Evolutionary conservation across 2,797 vertebrate species (phyloP).

Genomic region (Rhynchotus rufescens): DNA sequence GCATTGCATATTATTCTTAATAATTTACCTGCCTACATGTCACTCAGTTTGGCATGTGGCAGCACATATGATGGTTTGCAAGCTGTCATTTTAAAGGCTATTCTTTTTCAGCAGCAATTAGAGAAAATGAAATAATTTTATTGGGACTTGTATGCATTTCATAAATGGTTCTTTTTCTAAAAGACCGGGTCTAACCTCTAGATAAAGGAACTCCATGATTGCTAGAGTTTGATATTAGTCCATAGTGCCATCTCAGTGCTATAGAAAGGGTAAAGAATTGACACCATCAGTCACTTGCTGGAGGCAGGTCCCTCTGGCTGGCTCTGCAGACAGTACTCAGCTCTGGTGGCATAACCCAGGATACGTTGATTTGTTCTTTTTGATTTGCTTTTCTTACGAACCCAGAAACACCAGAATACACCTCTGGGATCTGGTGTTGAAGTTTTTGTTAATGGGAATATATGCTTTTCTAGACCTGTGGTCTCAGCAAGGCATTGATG

Average conservation of each 20-base stretch:
- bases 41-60: not conserved
- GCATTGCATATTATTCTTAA: fast-evolving
- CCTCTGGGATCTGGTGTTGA: not conserved
- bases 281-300: fast-evolving
- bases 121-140: not conserved
- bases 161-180: not conserved
- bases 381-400: not conserved
- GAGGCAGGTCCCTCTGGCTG: not conserved
- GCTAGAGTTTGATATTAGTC: not conserved
- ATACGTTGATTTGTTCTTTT: not conserved
- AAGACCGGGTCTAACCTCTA: not conserved
- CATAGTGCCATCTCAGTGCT: too few species aligned
- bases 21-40: fast-evolving
- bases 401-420: not conserved
- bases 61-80: fast-evolving
- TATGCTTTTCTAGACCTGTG: not conserved
- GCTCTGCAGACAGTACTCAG: not conserved
- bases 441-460: not conserved
- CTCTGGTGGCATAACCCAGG: not conserved
- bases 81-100: not conserved
- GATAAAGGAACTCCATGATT: not conserved
- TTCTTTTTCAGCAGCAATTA: not conserved
- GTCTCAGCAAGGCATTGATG: not conserved
- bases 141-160: not conserved
- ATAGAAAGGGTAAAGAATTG: not conserved